Evolutionary conservation across 37 sponge, comb jelly and placozoan genomes (phyloP).

Genomic region (Theonella swinhoei): DNA sequence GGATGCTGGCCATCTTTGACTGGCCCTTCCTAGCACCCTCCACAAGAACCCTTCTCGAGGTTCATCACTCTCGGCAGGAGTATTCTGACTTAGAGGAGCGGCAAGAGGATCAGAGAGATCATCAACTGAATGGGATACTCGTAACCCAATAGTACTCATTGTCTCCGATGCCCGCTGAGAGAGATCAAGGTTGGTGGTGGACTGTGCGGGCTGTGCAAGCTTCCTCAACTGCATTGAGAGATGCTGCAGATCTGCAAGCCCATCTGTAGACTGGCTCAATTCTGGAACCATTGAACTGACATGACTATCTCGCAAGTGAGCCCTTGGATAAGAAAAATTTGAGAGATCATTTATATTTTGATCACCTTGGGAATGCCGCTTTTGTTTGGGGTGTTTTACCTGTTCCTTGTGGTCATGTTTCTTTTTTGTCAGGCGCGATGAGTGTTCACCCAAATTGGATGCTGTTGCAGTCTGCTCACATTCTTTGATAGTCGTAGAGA

Average conservation of each 20-base stretch:
- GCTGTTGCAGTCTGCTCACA: background rate
- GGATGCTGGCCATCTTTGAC: background rate
- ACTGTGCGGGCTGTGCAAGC: background rate
- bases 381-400: background rate
- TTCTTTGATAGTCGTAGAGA: background rate
- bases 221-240: background rate
- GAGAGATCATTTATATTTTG: background rate
- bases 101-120: background rate
- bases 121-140: background rate
- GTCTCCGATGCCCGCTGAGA: background rate
- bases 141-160: background rate
- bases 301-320: background rate
- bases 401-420: background rate
- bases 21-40: slow-evolving; percentile 15
- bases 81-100: background rate
- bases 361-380: too few relatives aligned
- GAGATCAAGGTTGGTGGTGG: background rate
- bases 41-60: slow-evolving; percentile 2
- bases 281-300: background rate
- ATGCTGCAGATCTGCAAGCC: background rate
- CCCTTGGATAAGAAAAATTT: background rate
- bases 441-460: background rate
- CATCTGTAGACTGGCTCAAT: background rate
- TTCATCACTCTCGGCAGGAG: background rate
- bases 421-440: background rate